These are phyloP conservation scores for Chymomyza procnemis DNA, from an alignment of 2,888 invertebrate species.

Conservation along the genomic window DNA sequence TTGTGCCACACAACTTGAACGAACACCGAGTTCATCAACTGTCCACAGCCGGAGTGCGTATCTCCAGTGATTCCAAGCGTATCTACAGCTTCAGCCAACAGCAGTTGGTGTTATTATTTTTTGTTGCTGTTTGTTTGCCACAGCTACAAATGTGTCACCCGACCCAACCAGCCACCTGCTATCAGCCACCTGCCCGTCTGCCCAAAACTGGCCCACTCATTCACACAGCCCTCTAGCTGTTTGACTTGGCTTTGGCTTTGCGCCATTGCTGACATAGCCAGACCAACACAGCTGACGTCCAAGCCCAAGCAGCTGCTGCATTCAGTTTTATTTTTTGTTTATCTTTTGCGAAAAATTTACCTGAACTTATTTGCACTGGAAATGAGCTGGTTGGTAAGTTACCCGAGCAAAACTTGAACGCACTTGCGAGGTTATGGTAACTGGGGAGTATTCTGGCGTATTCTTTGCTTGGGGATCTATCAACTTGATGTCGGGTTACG, in stretches of 20 bases:
- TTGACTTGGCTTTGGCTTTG: conserved; percentile 9
- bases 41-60: conserved; percentile 24
- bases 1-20: conserved; percentile 71
- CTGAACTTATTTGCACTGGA: conserved; percentile 69
- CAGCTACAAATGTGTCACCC: not conserved
- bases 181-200: not conserved
- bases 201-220: not conserved
- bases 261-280: conserved; percentile 29
- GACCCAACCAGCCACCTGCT: not conserved
- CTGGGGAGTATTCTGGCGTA: not conserved
- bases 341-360: conserved; percentile 64
- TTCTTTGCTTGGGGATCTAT: not conserved
- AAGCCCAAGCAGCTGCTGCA: not conserved
- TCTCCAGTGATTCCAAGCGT: conserved; percentile 16
- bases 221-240: conserved; percentile 28
- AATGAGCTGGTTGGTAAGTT: conserved; percentile 50
- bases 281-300: conserved; percentile 5
- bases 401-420: not conserved
- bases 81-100: conserved; percentile 36
- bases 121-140: conserved; percentile 38
- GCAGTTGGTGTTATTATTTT: conserved; percentile 62
- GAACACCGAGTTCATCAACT: conserved; percentile 72
- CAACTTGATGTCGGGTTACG: not conserved
- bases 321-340: conserved; percentile 45
- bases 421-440: not conserved